Percentiles rank a stretch among this genome's conserved stretches.
Conservation (phyloP, 2,797 vertebrate species). For the Ambastaia sidthimunki region DNA sequence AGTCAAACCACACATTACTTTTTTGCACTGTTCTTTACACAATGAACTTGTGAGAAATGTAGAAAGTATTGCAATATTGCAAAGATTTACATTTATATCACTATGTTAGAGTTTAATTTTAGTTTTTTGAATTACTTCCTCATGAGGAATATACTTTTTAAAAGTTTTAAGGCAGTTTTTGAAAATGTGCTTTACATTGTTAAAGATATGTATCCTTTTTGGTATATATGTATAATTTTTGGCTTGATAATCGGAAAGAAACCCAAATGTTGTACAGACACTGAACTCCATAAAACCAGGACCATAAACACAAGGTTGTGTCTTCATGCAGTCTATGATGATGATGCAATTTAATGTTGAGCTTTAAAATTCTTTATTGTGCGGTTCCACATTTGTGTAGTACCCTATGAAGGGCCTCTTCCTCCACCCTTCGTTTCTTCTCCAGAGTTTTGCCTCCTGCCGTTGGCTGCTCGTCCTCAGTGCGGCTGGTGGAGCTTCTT, state of each 20-base stretch:
- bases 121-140: too few relatives aligned
- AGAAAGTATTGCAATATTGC: background rate
- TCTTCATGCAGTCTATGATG: slow-evolving; percentile 6
- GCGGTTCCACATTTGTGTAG: slow-evolving; percentile 19
- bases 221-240: too few relatives aligned
- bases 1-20: too few relatives aligned
- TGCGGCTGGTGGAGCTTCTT: slow-evolving; percentile 79
- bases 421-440: slow-evolving; percentile 83
- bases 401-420: slow-evolving; percentile 86
- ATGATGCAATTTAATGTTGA: slow-evolving; percentile 8
- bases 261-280: background rate
- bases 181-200: background rate
- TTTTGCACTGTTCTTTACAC: too few relatives aligned
- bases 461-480: slow-evolving; percentile 81
- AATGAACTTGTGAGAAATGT: too few relatives aligned
- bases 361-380: slow-evolving; percentile 11
- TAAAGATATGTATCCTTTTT: background rate
- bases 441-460: slow-evolving; percentile 80
- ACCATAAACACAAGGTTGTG: slow-evolving; percentile 12
- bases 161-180: too few relatives aligned
- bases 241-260: background rate
- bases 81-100: background rate
- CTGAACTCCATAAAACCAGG: slow-evolving; percentile 9
- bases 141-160: too few relatives aligned
- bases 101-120: too few relatives aligned